Percentiles rank a stretch among this genome's conserved stretches.
Conservation (phyloP, 2,888 invertebrate species). For the Enchytraeus crypticus region DNA sequence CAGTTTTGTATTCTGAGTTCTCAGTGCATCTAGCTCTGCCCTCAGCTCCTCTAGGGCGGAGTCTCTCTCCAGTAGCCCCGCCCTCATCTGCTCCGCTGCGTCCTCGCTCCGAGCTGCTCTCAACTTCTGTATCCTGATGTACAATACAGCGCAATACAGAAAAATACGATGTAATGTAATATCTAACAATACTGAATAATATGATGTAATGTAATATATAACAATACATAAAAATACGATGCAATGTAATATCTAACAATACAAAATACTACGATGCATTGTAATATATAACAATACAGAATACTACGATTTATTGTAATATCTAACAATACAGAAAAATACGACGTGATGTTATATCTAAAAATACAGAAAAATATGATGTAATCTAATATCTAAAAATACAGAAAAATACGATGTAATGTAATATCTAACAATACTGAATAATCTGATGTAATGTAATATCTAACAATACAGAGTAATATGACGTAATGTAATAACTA, state of each 20-base stretch:
- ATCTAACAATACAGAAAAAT: no score
- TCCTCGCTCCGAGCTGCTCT: constrained; percentile 40
- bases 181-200: neutral
- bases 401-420: no score
- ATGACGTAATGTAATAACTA: constrained; percentile 30
- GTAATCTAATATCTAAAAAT: no score
- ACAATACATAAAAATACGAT: neutral
- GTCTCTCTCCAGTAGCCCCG: constrained; percentile 38
- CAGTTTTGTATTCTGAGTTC: constrained; percentile 33
- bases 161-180: neutral
- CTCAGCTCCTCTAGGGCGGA: constrained; percentile 36
- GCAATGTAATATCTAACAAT: neutral
- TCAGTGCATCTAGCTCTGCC: constrained; percentile 32
- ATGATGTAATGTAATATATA: neutral
- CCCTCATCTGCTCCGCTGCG: constrained; percentile 35
- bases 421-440: no score
- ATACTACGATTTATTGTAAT: no score
- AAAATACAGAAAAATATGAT: no score
- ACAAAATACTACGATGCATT: neutral
- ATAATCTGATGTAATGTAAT: no score
- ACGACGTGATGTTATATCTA: no score
- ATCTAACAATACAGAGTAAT: no score
- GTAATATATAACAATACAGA: no score
- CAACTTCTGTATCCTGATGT: constrained; percentile 44
- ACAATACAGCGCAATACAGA: neutral